A percentile compares a stretch with the other conserved stretches of the same genome.
These are phyloP conservation scores for Aphelenchoides besseyi DNA, from an alignment of 1,140 invertebrate species.

Conservation along the genomic window DNA sequence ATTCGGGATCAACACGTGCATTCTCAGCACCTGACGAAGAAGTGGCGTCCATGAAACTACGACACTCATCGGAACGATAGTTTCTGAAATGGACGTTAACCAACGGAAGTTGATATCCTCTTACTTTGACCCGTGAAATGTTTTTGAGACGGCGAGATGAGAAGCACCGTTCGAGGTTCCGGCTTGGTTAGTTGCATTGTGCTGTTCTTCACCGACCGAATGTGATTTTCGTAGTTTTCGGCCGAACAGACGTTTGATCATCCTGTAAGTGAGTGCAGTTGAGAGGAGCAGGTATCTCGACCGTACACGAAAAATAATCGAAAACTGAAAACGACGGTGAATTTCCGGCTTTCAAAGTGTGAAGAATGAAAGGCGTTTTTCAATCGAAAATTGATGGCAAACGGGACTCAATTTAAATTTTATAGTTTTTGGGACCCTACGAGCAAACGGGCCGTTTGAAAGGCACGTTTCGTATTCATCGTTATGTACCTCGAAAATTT, in stretches of 20 bases:
- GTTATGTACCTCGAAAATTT: no score
- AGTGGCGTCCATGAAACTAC: conserved; percentile 17
- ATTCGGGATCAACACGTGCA: conserved; percentile 45
- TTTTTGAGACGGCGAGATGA: neutral
- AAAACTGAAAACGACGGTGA: no score
- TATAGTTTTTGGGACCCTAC: neutral
- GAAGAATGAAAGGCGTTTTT: neutral
- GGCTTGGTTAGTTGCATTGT: conserved; percentile 26
- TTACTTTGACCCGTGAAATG: conserved; percentile 44
- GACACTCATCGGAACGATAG: conserved; percentile 27
- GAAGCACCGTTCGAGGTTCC: conserved; percentile 40
- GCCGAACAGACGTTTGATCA: conserved; percentile 32
- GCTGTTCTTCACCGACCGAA: conserved; percentile 41
- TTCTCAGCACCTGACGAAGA: conserved; percentile 31
- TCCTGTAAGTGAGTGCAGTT: neutral
- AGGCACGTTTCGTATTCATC: no score
- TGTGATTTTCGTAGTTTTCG: conserved; percentile 47
- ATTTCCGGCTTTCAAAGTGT: no score
- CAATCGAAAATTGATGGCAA: neutral
- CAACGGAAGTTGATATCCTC: neutral
- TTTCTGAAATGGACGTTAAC: conserved; percentile 21
- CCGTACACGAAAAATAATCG: neutral
- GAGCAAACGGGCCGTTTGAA: neutral
- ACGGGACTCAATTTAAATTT: conserved; percentile 14
- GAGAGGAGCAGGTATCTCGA: neutral